Evolutionary conservation across 1,140 invertebrate species (phyloP), one percentile per base, ranked within the genome.

Genomic region (Drosophila rhopaloa): DNA sequence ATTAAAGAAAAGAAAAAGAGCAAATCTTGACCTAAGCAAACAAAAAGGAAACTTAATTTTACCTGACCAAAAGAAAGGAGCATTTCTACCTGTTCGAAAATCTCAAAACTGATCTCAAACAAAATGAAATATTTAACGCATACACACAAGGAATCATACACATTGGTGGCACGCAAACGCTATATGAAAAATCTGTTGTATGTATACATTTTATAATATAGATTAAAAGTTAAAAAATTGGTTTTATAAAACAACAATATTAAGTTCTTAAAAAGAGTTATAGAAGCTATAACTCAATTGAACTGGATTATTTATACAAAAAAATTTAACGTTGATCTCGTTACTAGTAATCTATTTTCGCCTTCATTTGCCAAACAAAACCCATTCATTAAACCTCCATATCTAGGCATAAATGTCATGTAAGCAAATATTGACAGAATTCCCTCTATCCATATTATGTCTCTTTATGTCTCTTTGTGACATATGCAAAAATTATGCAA

Each of bases 181-280:
- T 93, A 94, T 57, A 93, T 94, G 93, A 93, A 93, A 75, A 94
- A 94, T 91, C 80, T 93, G 76, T 77, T 93, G 93, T 92, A 92
- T 46, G 91, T 92, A 92, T 74, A 16, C 19, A 43, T 29, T 8
- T 9, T 4, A 51, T 41, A 43, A 41, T 8, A n/a, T n/a, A 11
- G 4, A 4, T 2, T 4, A 14, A 48, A 32, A 16, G 5, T 37
- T 38, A n/a, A 16, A 16, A 5, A 50, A 14, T 9, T 14, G 16
- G 14, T 51, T 19, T 1, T 8, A 7, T 5, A 35, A 16, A 43
- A 43, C 24, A 24, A 24, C 24, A 24, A 4, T 32, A 8, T 32
- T 7, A 7, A 8, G 29, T 32, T 32, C 5, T 32, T 7, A 32
- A 1, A 7, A 8, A 32, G 5, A 32, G 29, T 32, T 32, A 2